A percentile compares a stretch with the other conserved stretches of the same genome.
These are phyloP conservation scores for Syrista parreyssii DNA, from an alignment of 2,888 invertebrate species.

Conservation along the genomic window DNA sequence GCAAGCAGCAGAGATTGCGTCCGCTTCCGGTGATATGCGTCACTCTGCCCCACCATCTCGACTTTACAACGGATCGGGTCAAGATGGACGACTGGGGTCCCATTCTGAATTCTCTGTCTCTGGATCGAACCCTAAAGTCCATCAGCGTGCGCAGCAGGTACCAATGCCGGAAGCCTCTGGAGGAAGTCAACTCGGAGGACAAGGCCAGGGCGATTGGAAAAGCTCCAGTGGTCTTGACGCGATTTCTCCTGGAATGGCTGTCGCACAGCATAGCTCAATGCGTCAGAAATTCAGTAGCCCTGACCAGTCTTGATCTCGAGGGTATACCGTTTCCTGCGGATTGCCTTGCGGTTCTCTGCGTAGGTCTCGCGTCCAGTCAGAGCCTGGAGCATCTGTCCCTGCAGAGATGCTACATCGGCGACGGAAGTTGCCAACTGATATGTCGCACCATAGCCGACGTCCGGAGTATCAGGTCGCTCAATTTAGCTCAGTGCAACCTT, in stretches of 20 bases:
- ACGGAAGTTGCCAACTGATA: constrained; percentile 77
- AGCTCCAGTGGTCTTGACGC: constrained; percentile 75
- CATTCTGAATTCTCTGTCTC: constrained; percentile 77
- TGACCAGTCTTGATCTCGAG: constrained; percentile 75
- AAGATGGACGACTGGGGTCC: constrained; percentile 82
- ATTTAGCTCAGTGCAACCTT: constrained; percentile 77
- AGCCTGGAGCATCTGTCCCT: constrained; percentile 77
- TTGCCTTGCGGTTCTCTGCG: constrained; percentile 72
- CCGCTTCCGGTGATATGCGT: constrained; percentile 60
- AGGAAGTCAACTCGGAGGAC: constrained; percentile 69
- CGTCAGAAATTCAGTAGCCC: constrained; percentile 72
- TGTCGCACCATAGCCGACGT: constrained; percentile 76
- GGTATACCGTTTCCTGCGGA: constrained; percentile 78
- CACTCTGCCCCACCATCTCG: constrained; percentile 67
- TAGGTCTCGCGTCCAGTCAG: constrained; percentile 74
- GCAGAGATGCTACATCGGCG: constrained; percentile 76
- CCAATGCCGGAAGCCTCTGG: constrained; percentile 70
- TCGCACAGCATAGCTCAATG: constrained; percentile 75
- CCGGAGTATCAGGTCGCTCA: constrained; percentile 76
- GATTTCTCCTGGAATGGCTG: constrained; percentile 76
- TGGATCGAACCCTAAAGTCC: constrained; percentile 78
- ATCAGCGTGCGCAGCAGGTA: constrained; percentile 75
- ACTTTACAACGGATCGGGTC: constrained; percentile 81
- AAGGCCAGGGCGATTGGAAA: constrained; percentile 74
- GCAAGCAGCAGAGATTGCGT: constrained; percentile 53